A percentile compares a stretch with the other conserved stretches of the same genome.
Conservation (phyloP, 2,797 vertebrate species). For the Esox masquinongy region DNA sequence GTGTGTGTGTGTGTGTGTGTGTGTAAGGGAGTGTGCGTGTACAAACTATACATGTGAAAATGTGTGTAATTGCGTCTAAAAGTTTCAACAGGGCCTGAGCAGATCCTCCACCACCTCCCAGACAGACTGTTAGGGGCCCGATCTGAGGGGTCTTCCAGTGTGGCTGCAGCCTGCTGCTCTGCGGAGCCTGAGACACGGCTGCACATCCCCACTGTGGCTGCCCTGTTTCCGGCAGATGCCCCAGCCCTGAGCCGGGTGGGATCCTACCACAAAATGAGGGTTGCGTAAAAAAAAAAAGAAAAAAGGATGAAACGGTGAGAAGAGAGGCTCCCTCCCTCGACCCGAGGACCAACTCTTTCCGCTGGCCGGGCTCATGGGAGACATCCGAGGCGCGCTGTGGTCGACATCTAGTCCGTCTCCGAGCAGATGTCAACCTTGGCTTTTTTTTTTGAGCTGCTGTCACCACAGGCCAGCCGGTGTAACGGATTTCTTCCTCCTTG, state of each 20-base stretch:
- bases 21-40: neutral
- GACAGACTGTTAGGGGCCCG: conserved; percentile 68
- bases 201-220: conserved; percentile 85
- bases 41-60: neutral
- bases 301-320: conserved; percentile 32
- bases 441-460: neutral
- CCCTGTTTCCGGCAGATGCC: conserved; percentile 93
- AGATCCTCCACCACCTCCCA: conserved; percentile 54
- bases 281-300: conserved; percentile 81
- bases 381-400: conserved; percentile 36
- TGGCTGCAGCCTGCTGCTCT: conserved; percentile 78
- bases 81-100: neutral
- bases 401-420: conserved; percentile 32
- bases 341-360: conserved; percentile 53
- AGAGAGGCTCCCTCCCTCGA: conserved; percentile 61
- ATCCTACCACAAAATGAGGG: conserved; percentile 84
- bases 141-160: conserved; percentile 73
- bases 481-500: conserved; percentile 21
- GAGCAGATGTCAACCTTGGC: conserved; percentile 11
- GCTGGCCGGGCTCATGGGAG: conserved; percentile 45
- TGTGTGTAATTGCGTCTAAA: neutral
- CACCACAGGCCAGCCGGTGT: conserved; percentile 28
- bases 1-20: neutral
- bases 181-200: conserved; percentile 73
- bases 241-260: conserved; percentile 74